Conservation (phyloP, 2,888 invertebrate species). For the Agrochola litura region DNA sequence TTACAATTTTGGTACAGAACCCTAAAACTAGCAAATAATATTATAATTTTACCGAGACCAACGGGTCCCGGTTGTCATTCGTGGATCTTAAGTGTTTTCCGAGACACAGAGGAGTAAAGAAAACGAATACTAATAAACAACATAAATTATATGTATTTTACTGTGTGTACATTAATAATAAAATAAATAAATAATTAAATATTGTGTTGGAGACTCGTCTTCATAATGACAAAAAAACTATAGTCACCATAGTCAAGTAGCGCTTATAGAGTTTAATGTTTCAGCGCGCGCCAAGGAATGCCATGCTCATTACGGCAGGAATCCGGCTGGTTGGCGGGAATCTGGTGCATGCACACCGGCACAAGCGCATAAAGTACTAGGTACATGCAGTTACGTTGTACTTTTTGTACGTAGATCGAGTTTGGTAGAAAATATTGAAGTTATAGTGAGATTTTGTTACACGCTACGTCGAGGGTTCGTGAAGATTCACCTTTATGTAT, state of each 20-base stretch:
- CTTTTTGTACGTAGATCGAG: constrained; percentile 1
- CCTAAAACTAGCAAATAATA: no score
- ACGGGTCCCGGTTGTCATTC: no score
- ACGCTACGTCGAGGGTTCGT: not conserved
- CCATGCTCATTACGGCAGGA: constrained; percentile 57
- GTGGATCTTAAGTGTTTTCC: no score
- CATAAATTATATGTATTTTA: not conserved
- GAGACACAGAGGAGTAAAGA: no score
- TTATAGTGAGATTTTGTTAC: not conserved
- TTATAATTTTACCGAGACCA: no score
- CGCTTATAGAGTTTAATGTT: constrained; percentile 54
- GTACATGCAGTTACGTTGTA: not conserved
- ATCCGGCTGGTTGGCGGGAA: constrained; percentile 33
- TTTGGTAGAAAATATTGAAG: not conserved
- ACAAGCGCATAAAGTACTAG: constrained; percentile 9
- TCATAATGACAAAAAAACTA: not conserved
- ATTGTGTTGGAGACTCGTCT: not conserved
- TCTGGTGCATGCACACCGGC: constrained; percentile 28
- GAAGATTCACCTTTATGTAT: not conserved
- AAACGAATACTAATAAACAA: not conserved
- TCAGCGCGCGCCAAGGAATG: constrained; percentile 54
- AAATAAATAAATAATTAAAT: not conserved
- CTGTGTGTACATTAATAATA: no score
- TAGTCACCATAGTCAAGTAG: constrained; percentile 17
- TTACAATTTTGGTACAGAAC: no score